Conservation (phyloP, 2,113 vertebrate genomes). For the Lagopus leucura region DNA sequence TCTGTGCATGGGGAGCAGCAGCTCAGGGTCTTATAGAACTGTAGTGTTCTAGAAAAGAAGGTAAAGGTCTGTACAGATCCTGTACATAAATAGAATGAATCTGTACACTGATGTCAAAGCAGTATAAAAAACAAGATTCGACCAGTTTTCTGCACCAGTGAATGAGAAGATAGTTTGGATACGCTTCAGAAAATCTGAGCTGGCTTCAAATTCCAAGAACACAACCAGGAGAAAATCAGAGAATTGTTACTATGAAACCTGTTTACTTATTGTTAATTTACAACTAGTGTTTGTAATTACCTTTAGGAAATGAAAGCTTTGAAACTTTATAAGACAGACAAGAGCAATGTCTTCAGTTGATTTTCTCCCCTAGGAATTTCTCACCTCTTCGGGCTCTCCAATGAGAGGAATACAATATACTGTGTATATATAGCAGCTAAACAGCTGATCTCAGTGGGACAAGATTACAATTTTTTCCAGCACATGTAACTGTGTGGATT, state of each 20-base stretch:
- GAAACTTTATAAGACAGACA: neutral
- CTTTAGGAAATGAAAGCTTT: neutral
- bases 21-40: neutral
- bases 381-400: slow-evolving; percentile 9
- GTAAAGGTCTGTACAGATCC: neutral
- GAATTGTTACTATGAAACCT: slow-evolving; percentile 21
- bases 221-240: neutral
- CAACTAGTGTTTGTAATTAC: neutral
- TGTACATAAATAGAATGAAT: neutral
- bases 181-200: neutral
- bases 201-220: slow-evolving; percentile 25
- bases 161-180: neutral
- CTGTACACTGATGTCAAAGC: neutral
- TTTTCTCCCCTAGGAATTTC: slow-evolving; percentile 29
- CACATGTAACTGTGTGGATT: slow-evolving; percentile 48
- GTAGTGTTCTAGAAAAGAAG: neutral
- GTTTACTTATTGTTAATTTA: neutral
- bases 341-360: neutral
- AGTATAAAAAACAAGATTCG: neutral
- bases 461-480: slow-evolving; percentile 71
- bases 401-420: slow-evolving; percentile 48
- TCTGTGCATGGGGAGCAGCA: neutral
- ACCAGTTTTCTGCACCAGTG: neutral
- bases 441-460: slow-evolving; percentile 64
- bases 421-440: slow-evolving; percentile 58